These are phyloP conservation scores for Sebastes dallii DNA, from an alignment of 2,797 vertebrate genomes.

Conservation along the genomic window DNA sequence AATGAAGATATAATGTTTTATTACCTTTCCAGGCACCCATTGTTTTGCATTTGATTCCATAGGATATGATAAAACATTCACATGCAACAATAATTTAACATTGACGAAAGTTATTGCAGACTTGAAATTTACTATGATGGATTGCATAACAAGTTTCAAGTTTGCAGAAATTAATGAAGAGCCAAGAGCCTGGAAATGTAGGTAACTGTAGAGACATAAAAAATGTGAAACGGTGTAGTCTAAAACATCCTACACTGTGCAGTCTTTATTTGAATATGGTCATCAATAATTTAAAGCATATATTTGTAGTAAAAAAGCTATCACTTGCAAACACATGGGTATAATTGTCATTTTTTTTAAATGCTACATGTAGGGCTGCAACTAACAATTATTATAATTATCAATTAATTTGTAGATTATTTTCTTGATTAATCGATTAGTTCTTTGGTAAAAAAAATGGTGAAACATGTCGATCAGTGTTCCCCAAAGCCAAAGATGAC, in stretches of 20 bases:
- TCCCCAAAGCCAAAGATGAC: too few relatives aligned
- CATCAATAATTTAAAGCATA: not conserved
- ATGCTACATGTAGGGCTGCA: too few relatives aligned
- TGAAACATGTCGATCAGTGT: fast-evolving
- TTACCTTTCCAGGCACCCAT: not conserved
- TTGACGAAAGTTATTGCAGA: not conserved
- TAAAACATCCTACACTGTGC: not conserved
- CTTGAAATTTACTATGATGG: not conserved
- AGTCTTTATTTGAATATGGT: not conserved
- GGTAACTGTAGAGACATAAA: not conserved
- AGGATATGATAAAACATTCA: not conserved
- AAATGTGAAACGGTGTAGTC: not conserved
- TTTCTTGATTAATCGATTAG: too few relatives aligned
- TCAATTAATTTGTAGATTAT: too few relatives aligned
- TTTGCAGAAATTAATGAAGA: not conserved
- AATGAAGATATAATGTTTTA: not conserved
- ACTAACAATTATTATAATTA: too few relatives aligned
- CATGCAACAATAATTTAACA: not conserved
- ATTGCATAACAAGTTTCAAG: not conserved
- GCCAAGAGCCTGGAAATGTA: fast-evolving
- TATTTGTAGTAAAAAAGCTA: not conserved
- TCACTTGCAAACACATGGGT: not conserved
- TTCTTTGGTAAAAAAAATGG: not conserved
- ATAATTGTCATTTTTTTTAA: not conserved
- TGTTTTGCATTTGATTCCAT: not conserved